A percentile compares a stretch with the other conserved stretches of the same genome.
Evolutionary conservation across 2,113 vertebrate genomes (phyloP).

Genomic region (Tachysurus vachellii): DNA sequence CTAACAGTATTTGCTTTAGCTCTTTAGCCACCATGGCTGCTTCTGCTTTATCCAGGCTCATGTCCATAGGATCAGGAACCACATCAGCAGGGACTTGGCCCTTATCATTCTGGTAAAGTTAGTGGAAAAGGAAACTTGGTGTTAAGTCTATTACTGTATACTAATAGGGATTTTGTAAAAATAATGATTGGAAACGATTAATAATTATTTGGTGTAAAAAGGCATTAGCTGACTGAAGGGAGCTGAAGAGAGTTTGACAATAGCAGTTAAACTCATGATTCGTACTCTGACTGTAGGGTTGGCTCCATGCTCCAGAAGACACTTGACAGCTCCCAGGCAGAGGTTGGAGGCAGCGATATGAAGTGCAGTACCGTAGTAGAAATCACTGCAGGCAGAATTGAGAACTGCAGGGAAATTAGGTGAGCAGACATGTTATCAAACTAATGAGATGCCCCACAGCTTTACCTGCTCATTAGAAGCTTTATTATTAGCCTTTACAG

Average conservation of each 20-base stretch:
- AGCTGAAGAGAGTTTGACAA: neutral
- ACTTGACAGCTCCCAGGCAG: slow-evolving; percentile 87
- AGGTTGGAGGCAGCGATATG: slow-evolving; percentile 93
- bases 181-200: neutral
- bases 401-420: slow-evolving; percentile 72
- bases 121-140: neutral
- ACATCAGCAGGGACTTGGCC: slow-evolving; percentile 86
- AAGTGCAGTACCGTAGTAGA: slow-evolving; percentile 86
- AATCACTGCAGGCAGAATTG: slow-evolving; percentile 90
- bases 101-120: slow-evolving; percentile 79
- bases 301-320: slow-evolving; percentile 89
- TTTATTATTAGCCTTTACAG: neutral
- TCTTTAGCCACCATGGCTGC: slow-evolving; percentile 89
- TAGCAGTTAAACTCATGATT: neutral
- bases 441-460: slow-evolving; percentile 1
- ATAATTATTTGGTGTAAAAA: neutral
- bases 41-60: slow-evolving; percentile 89
- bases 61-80: slow-evolving; percentile 92
- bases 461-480: slow-evolving; percentile 1
- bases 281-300: slow-evolving; percentile 82
- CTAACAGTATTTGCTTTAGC: slow-evolving; percentile 83
- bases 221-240: neutral
- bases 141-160: neutral
- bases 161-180: neutral
- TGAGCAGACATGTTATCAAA: neutral